Evolutionary conservation across 2,113 vertebrate genomes (phyloP), one percentile per base, ranked within the genome.

Genomic region (Dolichotis patagonum): DNA sequence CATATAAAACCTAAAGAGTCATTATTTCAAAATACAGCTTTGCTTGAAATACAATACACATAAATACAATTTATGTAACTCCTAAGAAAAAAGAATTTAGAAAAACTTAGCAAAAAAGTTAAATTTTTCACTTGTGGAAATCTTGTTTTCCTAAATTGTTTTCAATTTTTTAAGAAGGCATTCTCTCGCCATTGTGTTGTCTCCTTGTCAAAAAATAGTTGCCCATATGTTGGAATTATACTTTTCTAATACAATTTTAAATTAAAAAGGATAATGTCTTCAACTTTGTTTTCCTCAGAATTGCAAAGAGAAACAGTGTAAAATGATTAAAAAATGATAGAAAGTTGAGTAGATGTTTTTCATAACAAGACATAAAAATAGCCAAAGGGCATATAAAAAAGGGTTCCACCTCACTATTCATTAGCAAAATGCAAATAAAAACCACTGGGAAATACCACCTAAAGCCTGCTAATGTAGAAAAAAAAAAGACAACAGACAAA

Each of bases 71-170:
- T 38, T 95, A 11, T 71, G 14, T 1, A 17, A 92, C 0, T 60
- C 14, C 2, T 63, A 63, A 56, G 0, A 10, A 16, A 93, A 9
- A 75, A 67, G 93, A 56, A 46, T 32, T 56, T 84, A 65, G 46
- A 96, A 97, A 91, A 90, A 38, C 38, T 92, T 97, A 95, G 97
- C 96, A 4, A 28, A 80, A 35, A 6, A 77, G 41, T 46, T 52
- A 77, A 91, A 95, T 82, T 7, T 81, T 38, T 80, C 56, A 3
- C 60, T 12, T 54, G 30, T 78, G 28, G 20, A 78, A 78, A 56
- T 49, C 19, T 20, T 69, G 3, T 41, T 75, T 88, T 60, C 38
- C 28, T 11, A 49, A 1, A n/a, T n/a, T n/a, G n/a, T n/a, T 20
- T 2, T 19, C 46, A 58, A 58, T 58, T 49, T 32, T 22, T 80